Conservation (phyloP, 2,888 invertebrate species). For the Drosophila formosana region DNA sequence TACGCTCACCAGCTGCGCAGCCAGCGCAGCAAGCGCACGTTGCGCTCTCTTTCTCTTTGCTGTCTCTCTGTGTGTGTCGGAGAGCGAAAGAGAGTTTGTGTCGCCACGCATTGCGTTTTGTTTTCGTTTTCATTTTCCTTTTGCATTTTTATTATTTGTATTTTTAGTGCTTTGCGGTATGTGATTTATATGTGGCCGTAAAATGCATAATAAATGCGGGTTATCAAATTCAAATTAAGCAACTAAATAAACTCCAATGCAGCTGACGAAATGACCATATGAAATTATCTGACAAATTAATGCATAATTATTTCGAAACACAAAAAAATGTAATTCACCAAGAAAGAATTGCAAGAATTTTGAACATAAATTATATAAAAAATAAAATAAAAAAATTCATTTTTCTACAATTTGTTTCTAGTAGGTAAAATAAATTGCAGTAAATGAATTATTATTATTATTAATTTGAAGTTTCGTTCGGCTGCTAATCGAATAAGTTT, state of each 20-base stretch:
- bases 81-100: conserved; percentile 2
- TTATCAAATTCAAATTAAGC: conserved; percentile 57
- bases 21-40: conserved; percentile 15
- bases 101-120: conserved; percentile 16
- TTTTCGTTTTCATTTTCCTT: conserved; percentile 50
- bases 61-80: background rate
- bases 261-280: conserved; percentile 1
- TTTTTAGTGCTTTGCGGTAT: conserved; percentile 57
- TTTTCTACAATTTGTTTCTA: no score
- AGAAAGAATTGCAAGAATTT: no score
- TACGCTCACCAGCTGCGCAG: conserved; percentile 39
- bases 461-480: background rate
- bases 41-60: background rate
- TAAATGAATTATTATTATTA: no score
- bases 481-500: background rate
- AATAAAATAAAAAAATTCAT: no score
- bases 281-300: background rate
- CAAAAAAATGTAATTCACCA: no score
- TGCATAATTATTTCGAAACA: no score
- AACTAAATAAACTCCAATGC: conserved; percentile 21
- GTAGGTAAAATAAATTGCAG: no score
- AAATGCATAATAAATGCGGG: conserved; percentile 58
- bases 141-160: conserved; percentile 37
- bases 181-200: conserved; percentile 57
- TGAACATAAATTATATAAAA: no score